Base-by-base conservation (phyloP, 2,888 invertebrate genomes). In the Meiosimyza decipiens region DNA sequence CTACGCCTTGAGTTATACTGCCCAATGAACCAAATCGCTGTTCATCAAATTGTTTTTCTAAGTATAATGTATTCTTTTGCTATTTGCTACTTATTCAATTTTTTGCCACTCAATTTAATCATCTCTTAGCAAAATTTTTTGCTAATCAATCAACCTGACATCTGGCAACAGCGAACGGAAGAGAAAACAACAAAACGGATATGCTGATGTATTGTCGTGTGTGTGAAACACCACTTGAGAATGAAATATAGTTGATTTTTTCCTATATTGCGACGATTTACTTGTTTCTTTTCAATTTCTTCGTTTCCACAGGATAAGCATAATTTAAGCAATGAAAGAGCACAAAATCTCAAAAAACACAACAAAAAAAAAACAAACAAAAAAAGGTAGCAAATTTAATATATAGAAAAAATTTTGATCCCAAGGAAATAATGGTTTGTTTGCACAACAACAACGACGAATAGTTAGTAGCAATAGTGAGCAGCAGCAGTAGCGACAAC, bases 311-410 rank as follows among this genome's bases (percentile, higher is more conserved):
- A 55, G 18, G 57, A 57, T 57, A 16, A 59, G 64, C 50, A 28
- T 13, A 52, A 18, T 22, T 28, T 57, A 57, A 57, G 57, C 57
- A 64, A 64, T 50, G 28, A 50, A 67, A 49, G 40, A 55, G n/a
- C 33, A 49, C 59, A 49, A 40, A 40, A 40, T 11, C 3, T 18
- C 59, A 50, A 40, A n/a, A 62, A 57, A 57, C 3, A 57, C 28
- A 57, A 40, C 6, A 57, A 16, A 9, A 28, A 57, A 16, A 16
- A 57, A 15, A 22, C 28, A 57, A 28, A 57, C 28, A 57, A 28
- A 57, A 57, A 57, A 15, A 11, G 28, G 28, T 57, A 57, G 12
- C 15, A 28, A 28, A 57, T 28, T 13, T 18, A 64, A 28, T 22
- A 60, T 60, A 60, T n/a, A 52, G 9, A 40, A 40, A 50, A 18